phyloP scores from a whole-genome alignment of 2,888 invertebrate genomes.

The Antheraea yamamai region DNA sequence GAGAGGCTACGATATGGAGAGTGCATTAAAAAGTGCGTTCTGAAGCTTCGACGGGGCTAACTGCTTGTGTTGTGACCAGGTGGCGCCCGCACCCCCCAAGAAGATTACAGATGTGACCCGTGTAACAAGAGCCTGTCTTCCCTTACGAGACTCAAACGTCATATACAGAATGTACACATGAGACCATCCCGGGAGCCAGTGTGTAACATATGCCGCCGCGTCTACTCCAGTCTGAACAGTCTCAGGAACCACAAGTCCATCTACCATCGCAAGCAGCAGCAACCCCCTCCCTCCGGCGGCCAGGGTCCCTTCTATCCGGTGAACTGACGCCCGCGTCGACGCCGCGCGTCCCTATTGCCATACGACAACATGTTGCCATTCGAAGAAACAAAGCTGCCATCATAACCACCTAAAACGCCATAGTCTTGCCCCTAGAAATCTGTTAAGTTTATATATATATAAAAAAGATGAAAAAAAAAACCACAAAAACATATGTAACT shows the following conservation, averaged over 20 bases:
- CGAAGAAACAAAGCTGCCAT: constrained; percentile 73
- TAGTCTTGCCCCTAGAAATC: constrained; percentile 76
- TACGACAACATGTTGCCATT: constrained; percentile 66
- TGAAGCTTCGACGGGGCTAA: constrained; percentile 77
- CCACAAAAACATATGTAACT: constrained; percentile 48
- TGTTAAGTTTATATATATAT: constrained; percentile 66
- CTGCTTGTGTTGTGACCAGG: constrained; percentile 84
- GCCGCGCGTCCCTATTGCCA: constrained; percentile 53
- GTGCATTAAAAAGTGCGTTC: constrained; percentile 79
- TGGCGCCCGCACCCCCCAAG: constrained; percentile 89
- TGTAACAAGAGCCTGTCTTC: constrained; percentile 95
- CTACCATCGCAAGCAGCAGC: constrained; percentile 93
- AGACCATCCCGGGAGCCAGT: constrained; percentile 94
- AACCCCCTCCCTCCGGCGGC: constrained; percentile 70
- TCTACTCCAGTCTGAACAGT: constrained; percentile 95
- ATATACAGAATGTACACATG: constrained; percentile 96
- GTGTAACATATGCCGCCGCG: constrained; percentile 95
- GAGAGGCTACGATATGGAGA: constrained; percentile 78
- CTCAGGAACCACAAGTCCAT: constrained; percentile 96
- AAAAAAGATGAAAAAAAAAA: constrained; percentile 29
- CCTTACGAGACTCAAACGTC: constrained; percentile 93
- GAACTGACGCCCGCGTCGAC: constrained; percentile 67
- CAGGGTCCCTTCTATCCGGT: constrained; percentile 74
- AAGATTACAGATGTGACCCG: constrained; percentile 95
- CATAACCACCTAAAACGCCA: constrained; percentile 78